A percentile compares a stretch with the other conserved stretches of the same genome.
phyloP scores from a whole-genome alignment of 2,113 vertebrate species.

The Lathamus discolor region DNA sequence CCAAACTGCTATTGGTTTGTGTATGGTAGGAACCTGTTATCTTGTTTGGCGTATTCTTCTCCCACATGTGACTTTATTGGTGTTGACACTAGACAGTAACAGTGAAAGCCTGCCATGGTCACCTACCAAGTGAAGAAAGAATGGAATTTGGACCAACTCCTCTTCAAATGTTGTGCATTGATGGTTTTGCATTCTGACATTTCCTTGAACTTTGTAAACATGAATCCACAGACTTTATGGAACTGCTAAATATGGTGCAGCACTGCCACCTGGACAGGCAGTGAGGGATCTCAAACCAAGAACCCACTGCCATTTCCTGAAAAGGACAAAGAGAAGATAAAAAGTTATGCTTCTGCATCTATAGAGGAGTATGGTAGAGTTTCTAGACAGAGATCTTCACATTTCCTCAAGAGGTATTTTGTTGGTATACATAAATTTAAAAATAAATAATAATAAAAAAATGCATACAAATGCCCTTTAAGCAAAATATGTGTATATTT shows the following conservation, averaged over 20 bases:
- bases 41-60: not conserved
- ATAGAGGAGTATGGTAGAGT: not conserved
- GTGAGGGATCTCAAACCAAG: not conserved
- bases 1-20: not conserved
- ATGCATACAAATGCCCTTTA: not conserved
- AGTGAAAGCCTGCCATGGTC: not conserved
- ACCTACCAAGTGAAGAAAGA: not conserved
- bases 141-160: not conserved
- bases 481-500: not conserved
- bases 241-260: not conserved
- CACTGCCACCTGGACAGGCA: not conserved
- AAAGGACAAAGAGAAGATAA: not conserved
- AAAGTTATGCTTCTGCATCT: not conserved
- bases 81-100: not conserved
- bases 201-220: not conserved
- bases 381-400: not conserved
- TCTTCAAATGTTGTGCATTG: not conserved
- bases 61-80: not conserved
- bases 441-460: not conserved
- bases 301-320: accelerated
- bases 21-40: not conserved
- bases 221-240: not conserved
- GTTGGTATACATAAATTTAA: not conserved
- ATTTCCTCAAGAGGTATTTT: not conserved
- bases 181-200: not conserved